These are phyloP conservation scores for Drosophila nr. perissopoda DNA, from an alignment of 2,888 invertebrate genomes.

Conservation along the genomic window DNA sequence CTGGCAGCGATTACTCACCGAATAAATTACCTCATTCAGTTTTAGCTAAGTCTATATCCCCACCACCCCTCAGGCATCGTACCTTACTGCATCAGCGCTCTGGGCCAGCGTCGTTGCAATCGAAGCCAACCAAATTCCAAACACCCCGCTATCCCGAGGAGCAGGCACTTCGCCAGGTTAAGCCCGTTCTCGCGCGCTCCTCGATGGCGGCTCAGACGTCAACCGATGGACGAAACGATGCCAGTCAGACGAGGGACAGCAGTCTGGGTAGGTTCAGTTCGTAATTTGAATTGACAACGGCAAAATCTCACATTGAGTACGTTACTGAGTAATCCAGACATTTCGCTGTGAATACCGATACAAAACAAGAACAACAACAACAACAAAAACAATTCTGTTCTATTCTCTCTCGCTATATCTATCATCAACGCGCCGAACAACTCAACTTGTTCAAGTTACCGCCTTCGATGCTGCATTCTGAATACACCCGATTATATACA, in stretches of 20 bases:
- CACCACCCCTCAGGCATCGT: constrained; percentile 85
- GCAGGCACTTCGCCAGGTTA: constrained; percentile 83
- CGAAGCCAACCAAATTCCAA: constrained; percentile 85
- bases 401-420: constrained; percentile 53
- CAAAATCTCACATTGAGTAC: constrained; percentile 16
- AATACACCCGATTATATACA: constrained; percentile 17
- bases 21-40: constrained; percentile 85
- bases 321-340: constrained; percentile 54
- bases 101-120: constrained; percentile 84
- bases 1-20: constrained; percentile 89
- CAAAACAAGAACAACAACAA: constrained; percentile 14
- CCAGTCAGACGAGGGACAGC: constrained; percentile 83
- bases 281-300: not conserved
- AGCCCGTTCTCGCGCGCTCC: constrained; percentile 78
- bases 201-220: constrained; percentile 71
- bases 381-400: constrained; percentile 37
- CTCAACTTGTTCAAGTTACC: constrained; percentile 51
- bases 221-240: constrained; percentile 76
- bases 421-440: constrained; percentile 31
- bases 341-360: constrained; percentile 55
- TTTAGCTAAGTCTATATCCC: constrained; percentile 85
- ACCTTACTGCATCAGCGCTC: constrained; percentile 85
- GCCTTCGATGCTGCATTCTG: constrained; percentile 73
- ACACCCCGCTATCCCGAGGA: constrained; percentile 85
- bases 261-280: constrained; percentile 83